A percentile compares a stretch with the other conserved stretches of the same genome.
Evolutionary conservation across 2,797 vertebrate species (phyloP).

Genomic region (Hippoglossus hippoglossus): DNA sequence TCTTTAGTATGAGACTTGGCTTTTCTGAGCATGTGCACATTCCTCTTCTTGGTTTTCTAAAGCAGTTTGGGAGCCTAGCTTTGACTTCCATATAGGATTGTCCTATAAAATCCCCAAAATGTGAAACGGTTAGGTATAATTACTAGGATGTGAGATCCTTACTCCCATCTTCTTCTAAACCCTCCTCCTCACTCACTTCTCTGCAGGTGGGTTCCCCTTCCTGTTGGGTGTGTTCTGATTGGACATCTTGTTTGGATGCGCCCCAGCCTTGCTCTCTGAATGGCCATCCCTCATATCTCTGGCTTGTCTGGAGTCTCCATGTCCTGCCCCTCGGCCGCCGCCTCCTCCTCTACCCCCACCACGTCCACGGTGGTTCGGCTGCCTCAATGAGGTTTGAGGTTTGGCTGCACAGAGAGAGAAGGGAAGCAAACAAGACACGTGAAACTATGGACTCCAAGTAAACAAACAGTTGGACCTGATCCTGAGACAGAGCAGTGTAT

Average conservation of each 20-base stretch:
- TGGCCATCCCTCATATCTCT: constrained; percentile 75
- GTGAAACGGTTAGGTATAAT: constrained; percentile 2
- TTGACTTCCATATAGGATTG: constrained; percentile 11
- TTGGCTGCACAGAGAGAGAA: constrained; percentile 64
- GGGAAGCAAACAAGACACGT: constrained; percentile 26
- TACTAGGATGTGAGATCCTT: too few species aligned
- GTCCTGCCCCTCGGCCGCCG: constrained; percentile 58
- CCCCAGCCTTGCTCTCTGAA: constrained; percentile 68
- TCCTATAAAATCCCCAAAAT: constrained; percentile 23
- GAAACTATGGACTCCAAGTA: neutral
- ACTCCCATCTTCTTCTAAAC: constrained; percentile 1
- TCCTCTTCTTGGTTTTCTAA: constrained; percentile 13
- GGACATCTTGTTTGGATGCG: constrained; percentile 62
- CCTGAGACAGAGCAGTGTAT: constrained; percentile 18
- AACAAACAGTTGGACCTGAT: constrained; percentile 47
- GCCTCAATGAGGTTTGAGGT: constrained; percentile 81
- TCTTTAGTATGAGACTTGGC: too few species aligned
- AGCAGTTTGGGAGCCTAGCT: neutral
- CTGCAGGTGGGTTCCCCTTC: constrained; percentile 60
- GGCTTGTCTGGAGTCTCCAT: constrained; percentile 74
- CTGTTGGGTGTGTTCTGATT: constrained; percentile 64
- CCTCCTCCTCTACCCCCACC: constrained; percentile 65
- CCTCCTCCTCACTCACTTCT: constrained; percentile 69
- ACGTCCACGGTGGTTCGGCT: constrained; percentile 72
- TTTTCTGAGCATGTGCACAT: neutral